phyloP scores from a whole-genome alignment of 2,888 invertebrate genomes.

The Opisthograptis luteolata region DNA sequence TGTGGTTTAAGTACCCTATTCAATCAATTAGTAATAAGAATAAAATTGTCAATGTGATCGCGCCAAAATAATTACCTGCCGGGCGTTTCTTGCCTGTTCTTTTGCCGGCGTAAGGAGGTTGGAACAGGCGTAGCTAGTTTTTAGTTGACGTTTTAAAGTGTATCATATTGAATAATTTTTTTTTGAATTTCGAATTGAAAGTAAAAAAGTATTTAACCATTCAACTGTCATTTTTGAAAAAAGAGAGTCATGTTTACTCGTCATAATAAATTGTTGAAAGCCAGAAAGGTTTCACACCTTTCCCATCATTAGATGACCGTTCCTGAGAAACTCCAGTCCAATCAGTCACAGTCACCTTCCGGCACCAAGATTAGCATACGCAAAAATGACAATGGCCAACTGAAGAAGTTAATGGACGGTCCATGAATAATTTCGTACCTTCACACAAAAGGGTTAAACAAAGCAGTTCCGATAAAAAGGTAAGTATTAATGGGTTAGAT shows the following conservation, averaged over 20 bases:
- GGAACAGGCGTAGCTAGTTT: no score
- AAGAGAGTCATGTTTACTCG: background rate
- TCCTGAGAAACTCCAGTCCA: slow-evolving; percentile 64
- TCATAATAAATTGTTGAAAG: slow-evolving; percentile 27
- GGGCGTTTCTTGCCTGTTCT: no score
- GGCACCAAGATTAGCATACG: slow-evolving; percentile 69
- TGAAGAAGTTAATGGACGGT: slow-evolving; percentile 74
- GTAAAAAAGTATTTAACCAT: no score
- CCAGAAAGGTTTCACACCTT: slow-evolving; percentile 43
- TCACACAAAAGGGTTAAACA: slow-evolving; percentile 76
- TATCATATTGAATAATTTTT: no score
- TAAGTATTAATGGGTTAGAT: slow-evolving; percentile 76
- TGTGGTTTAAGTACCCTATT: no score
- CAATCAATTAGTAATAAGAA: no score
- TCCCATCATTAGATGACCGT: slow-evolving; percentile 65
- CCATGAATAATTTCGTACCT: slow-evolving; percentile 68
- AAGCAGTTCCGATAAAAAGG: slow-evolving; percentile 68
- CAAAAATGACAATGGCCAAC: slow-evolving; percentile 72
- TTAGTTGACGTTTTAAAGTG: no score
- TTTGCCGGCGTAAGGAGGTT: no score
- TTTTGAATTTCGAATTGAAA: no score
- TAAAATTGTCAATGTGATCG: no score
- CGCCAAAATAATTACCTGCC: no score
- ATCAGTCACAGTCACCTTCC: slow-evolving; percentile 77
- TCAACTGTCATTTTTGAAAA: no score